Evolutionary conservation across 2,888 invertebrate species (phyloP), one percentile per base, ranked within the genome.

Genomic region (Hydropsyche betteni): DNA sequence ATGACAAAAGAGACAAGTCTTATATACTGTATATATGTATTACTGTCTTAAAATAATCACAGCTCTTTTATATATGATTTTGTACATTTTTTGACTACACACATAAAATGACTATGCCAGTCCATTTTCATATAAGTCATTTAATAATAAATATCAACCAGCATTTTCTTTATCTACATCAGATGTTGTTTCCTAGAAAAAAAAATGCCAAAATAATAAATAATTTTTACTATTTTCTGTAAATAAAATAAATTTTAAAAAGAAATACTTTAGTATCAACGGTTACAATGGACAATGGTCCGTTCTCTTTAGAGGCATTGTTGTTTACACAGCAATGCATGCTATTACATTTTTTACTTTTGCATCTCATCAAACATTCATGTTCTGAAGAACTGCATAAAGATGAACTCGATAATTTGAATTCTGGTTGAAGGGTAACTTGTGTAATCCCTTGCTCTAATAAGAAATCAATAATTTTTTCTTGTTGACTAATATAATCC

Each of bases 391-490:
- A 36, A 50, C 34, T 69, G 36, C 33, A 34, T n/a, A n/a, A n/a
- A 33, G 74, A 61, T 16, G 70, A 52, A 44, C 58, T 74, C 38
- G 71, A 36, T 16, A 70, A 70, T 10, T 68, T 75, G 75, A 96
- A 96, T 84, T 96, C 96, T 0, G 96, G 96, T 82, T 96, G 96
- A 80, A 96, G 90, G 0, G 96, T 95, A 8, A 95, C 93, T 78
- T 93, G 91, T 3, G 92, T 91, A 73, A 96, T 94, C 4, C 95
- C 95, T 82, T 94, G 92, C 14, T 92, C 91, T 74, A 90, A 88
- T 82, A 96, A 94, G 82, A 94, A 93, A 34, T 91, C 89, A 44
- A 89, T 91, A 5, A 95, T 90, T 74, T 90, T 86, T 81, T 90
- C 84, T 80, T 89, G 85, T 14, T 77, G 75, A 5, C 51, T 69